These are phyloP conservation scores for Parasteatoda tepidariorum DNA, from an alignment of 1,140 invertebrate genomes.

Conservation along the genomic window DNA sequence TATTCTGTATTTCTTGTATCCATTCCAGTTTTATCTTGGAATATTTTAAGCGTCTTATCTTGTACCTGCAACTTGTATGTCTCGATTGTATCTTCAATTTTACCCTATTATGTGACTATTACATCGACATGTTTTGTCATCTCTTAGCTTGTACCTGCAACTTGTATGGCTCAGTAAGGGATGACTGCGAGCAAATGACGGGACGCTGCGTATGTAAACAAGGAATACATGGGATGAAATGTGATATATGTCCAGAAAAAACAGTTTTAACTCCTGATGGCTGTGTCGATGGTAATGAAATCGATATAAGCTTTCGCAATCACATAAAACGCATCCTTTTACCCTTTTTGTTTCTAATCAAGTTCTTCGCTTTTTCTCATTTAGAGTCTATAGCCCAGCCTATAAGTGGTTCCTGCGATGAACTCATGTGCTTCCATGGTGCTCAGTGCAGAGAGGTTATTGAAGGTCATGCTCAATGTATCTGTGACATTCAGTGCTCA, in stretches of 20 bases:
- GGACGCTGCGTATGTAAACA: conserved; percentile 83
- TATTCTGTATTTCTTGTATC: too few species aligned
- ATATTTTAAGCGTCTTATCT: too few species aligned
- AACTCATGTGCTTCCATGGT: conserved; percentile 84
- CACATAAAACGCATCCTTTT: too few species aligned
- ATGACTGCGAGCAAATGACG: conserved; percentile 88
- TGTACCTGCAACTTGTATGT: too few species aligned
- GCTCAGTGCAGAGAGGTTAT: conserved; percentile 81
- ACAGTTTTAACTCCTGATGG: conserved; percentile 80
- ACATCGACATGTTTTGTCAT: too few species aligned
- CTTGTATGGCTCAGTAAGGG: conserved; percentile 79
- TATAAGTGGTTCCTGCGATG: conserved; percentile 77
- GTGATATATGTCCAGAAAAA: conserved; percentile 83
- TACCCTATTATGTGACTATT: too few species aligned
- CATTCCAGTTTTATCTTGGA: too few species aligned
- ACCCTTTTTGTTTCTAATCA: too few species aligned
- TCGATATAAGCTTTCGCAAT: too few species aligned
- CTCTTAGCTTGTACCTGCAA: conserved; percentile 82
- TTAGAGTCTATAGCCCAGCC: conserved; percentile 59
- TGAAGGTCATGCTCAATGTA: conserved; percentile 78
- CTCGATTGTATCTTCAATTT: too few species aligned
- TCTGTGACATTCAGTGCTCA: conserved; percentile 66
- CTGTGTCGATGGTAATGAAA: conserved; percentile 77
- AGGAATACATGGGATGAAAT: conserved; percentile 81
- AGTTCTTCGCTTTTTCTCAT: too few species aligned